phyloP scores from a whole-genome alignment of 2,888 invertebrate species.

The Heteromyza rotundicornis region DNA sequence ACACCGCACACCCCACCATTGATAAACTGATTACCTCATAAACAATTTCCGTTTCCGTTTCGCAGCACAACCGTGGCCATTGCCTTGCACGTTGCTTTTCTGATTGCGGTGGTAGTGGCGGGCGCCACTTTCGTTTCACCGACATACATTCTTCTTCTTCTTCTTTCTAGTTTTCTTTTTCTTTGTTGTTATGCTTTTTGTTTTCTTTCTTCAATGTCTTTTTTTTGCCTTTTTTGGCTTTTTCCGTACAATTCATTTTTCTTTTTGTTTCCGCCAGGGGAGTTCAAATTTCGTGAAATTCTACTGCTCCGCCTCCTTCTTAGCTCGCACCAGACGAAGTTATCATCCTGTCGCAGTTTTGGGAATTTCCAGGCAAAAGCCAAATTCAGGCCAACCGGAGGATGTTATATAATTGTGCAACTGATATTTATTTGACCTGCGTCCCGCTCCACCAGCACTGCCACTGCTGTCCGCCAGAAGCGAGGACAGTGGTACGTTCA shows the following conservation, averaged over 20 bases:
- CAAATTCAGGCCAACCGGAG: neutral
- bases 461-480: neutral
- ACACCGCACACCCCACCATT: neutral
- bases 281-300: no score
- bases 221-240: neutral
- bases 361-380: neutral
- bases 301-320: neutral
- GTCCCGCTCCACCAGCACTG: neutral
- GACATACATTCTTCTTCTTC: conserved; percentile 17
- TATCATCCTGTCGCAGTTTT: no score
- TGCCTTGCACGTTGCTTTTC: neutral
- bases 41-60: conserved; percentile 24
- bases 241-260: conserved; percentile 5
- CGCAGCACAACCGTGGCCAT: neutral
- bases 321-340: neutral
- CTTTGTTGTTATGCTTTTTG: neutral
- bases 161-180: neutral
- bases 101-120: neutral
- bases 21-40: conserved; percentile 24
- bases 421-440: conserved; percentile 21
- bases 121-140: conserved; percentile 6
- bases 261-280: conserved; percentile 5
- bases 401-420: conserved; percentile 14
- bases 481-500: neutral
- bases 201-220: neutral